Base-by-base conservation (phyloP, 2,113 vertebrate species). In the Oreochromis spilurus region DNA sequence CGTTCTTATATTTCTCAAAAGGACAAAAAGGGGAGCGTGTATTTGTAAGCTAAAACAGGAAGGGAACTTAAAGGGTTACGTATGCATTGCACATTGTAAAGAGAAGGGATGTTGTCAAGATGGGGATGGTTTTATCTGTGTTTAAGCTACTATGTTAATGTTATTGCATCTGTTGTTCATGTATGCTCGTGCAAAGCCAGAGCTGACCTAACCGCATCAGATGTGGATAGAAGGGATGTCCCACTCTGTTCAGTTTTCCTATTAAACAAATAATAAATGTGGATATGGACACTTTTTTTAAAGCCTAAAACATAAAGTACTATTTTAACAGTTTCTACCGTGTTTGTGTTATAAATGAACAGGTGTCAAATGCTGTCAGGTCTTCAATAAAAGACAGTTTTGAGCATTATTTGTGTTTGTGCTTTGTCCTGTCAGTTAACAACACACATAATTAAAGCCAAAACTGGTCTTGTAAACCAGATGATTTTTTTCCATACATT, bases 271-370 rank as follows among this genome's bases (percentile, higher is more conserved):
- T 7, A 7, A 34, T 54, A 82, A 89, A 78, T 62, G 29, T 81
- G 8, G 40, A 84, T 48, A 82, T 75, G 17, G 26, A 82, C 31
- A 36, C 7, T 87, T 95, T 92, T 90, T 90, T 86, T 82, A 82
- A 82, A 87, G 52, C 17, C 11, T 82, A 4, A 81, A 85, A 79
- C 60, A 84, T 48, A 90, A 88, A 79, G 29, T 19, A 58, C 82
- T 92, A 91, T 95, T 93, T 95, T 95, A 86, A 87, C 89, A 86
- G 24, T 94, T 95, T 95, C 43, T 94, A 93, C 87, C 67, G 52
- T 84, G 57, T 87, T 82, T 89, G 77, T 40, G 84, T 7, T 72
- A 11, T 29, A 80, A 85, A 84, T 82, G 40, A 52, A 78, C 86
- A 84, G 13, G 7, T 89, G 86, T 93, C 53, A 85, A 82, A 84